Evolutionary conservation across 2,888 invertebrate genomes (phyloP).

Genomic region (Bombylius major): DNA sequence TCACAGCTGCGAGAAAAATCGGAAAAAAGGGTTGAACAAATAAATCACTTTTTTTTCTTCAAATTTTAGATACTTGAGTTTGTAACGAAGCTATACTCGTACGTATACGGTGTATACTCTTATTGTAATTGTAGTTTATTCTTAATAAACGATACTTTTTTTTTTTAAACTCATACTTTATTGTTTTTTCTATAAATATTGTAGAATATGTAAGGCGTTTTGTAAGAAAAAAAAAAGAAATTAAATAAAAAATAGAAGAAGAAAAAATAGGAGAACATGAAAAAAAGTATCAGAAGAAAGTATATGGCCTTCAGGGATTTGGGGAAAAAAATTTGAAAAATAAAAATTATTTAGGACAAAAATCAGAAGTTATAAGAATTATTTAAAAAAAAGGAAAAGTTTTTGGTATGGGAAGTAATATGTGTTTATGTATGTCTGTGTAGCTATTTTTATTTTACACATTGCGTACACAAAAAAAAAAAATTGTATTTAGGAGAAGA

Average conservation of each 20-base stretch:
- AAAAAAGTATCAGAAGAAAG: neutral
- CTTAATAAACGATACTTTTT: conserved; percentile 7
- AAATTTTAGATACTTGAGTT: neutral
- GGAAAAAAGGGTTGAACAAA: conserved; percentile 26
- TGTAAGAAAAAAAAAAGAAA: neutral
- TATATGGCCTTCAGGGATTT: neutral
- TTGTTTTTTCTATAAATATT: neutral
- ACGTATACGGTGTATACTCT: neutral
- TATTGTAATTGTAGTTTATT: neutral
- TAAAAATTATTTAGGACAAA: neutral
- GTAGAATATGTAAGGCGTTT: neutral
- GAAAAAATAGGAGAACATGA: neutral
- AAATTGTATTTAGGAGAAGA: neutral
- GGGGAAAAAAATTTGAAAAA: neutral
- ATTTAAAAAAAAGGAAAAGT: neutral
- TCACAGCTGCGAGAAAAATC: conserved; percentile 11
- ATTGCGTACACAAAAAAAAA: neutral
- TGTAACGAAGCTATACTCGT: neutral
- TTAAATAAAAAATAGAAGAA: neutral
- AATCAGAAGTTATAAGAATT: neutral
- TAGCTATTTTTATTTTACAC: too few relatives aligned
- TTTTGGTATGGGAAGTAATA: neutral
- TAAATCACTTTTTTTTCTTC: conserved; percentile 28
- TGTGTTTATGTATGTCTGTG: too few relatives aligned
- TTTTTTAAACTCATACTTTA: neutral